Conservation (phyloP, 2,888 invertebrate genomes). For the Drosophila percnosoma region DNA sequence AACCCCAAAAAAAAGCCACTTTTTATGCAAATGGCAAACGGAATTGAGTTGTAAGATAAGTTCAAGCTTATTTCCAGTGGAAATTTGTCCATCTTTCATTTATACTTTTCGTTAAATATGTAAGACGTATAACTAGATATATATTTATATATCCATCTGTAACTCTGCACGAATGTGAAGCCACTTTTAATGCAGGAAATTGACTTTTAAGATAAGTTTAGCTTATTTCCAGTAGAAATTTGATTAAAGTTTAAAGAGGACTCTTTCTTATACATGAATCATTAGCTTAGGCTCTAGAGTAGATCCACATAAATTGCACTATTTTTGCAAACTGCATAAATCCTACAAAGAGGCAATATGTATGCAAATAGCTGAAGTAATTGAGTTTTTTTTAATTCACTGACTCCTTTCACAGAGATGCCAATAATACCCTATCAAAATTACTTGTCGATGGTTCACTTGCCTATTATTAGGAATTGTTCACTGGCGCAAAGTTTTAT, state of each 20-base stretch:
- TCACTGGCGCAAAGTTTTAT: not conserved
- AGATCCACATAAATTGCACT: not conserved
- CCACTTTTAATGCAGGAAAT: not conserved
- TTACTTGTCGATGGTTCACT: no score
- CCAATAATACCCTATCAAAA: slow-evolving; percentile 4
- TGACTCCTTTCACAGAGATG: not conserved
- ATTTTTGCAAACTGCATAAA: slow-evolving; percentile 3
- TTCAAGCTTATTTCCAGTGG: not conserved
- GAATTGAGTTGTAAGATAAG: not conserved
- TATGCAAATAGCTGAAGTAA: slow-evolving; percentile 18
- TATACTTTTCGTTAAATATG: not conserved
- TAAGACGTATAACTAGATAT: not conserved
- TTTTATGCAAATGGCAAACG: slow-evolving; percentile 11
- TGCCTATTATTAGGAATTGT: not conserved
- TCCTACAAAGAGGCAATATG: slow-evolving; percentile 1
- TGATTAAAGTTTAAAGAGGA: not conserved
- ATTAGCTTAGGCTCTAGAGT: not conserved
- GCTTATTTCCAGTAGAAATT: not conserved
- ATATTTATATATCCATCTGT: not conserved
- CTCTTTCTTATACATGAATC: not conserved
- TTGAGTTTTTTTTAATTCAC: slow-evolving; percentile 7
- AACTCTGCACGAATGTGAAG: not conserved
- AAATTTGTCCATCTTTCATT: not conserved
- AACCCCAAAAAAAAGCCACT: not conserved
- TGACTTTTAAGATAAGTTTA: not conserved